Conservation (phyloP, 2,113 vertebrate genomes). For the Pteruthius melanotis region DNA sequence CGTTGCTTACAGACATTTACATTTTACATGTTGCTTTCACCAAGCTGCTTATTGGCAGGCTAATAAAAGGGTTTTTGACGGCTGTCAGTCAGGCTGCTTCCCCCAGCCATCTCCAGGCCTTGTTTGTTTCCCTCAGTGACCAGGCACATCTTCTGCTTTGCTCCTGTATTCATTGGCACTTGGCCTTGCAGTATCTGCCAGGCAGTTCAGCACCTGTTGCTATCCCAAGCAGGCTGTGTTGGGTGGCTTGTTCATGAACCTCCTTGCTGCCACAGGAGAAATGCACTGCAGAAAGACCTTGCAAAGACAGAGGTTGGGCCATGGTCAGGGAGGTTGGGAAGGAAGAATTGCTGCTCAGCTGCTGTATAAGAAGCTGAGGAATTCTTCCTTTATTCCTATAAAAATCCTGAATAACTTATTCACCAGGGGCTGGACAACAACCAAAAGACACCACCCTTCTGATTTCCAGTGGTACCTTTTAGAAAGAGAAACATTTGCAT, state of each 20-base stretch:
- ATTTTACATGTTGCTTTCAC: background rate
- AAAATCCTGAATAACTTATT: background rate
- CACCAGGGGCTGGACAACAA: background rate
- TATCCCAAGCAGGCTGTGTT: background rate
- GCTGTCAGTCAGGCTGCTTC: background rate
- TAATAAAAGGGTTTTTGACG: conserved; percentile 24
- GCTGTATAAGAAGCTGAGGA: background rate
- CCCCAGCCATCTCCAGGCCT: background rate
- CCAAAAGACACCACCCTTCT: background rate
- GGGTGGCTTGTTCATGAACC: background rate
- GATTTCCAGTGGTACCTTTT: background rate
- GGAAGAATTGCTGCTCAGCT: background rate
- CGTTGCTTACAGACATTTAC: background rate
- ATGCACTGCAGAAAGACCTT: background rate
- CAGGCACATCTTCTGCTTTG: background rate
- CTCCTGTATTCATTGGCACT: background rate
- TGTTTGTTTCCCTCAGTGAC: background rate
- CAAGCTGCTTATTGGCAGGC: background rate
- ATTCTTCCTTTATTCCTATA: background rate
- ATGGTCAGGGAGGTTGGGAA: background rate
- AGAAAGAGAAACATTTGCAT: background rate
- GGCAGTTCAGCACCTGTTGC: background rate
- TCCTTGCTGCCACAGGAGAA: background rate
- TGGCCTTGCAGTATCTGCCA: background rate
- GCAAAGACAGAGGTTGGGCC: background rate